Conservation (phyloP, 1,140 invertebrate species). For the Pseudomyrmex pallidus region DNA sequence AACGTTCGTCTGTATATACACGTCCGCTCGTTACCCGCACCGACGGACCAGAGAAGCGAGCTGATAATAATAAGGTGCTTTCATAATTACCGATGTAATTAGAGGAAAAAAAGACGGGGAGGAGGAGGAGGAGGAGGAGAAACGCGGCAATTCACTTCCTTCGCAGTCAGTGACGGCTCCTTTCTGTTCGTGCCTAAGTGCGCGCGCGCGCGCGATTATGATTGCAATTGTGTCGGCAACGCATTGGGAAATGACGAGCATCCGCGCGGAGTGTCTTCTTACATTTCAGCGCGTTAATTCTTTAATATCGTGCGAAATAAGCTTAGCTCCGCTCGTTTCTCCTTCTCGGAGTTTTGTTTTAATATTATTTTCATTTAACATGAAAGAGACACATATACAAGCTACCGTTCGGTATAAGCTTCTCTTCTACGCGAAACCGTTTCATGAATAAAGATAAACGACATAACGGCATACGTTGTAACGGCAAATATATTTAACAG, state of each 20-base stretch:
- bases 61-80: conserved; percentile 68
- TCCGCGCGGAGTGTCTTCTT: conserved; percentile 7
- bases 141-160: conserved; percentile 57
- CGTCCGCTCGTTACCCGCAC: conserved; percentile 57
- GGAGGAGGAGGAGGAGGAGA: too few relatives aligned
- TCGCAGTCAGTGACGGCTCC: conserved; percentile 28
- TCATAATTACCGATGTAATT: conserved; percentile 71
- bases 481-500: conserved; percentile 31
- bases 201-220: conserved; percentile 12
- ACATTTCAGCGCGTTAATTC: not conserved
- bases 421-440: not conserved
- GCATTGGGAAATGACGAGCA: not conserved
- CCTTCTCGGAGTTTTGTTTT: not conserved
- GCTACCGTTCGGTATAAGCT: not conserved
- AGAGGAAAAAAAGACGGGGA: conserved; percentile 40
- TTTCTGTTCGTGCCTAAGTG: conserved; percentile 34
- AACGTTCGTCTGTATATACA: conserved; percentile 55
- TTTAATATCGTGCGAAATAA: not conserved
- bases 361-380: conserved; percentile 1
- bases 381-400: not conserved
- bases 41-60: conserved; percentile 53
- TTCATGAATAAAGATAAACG: not conserved
- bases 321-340: not conserved
- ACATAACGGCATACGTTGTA: not conserved
- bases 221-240: not conserved